Base-by-base conservation (phyloP, 30 jellyfish, hydroid and myxozoan genomes). In the Aurelia sp. region DNA sequence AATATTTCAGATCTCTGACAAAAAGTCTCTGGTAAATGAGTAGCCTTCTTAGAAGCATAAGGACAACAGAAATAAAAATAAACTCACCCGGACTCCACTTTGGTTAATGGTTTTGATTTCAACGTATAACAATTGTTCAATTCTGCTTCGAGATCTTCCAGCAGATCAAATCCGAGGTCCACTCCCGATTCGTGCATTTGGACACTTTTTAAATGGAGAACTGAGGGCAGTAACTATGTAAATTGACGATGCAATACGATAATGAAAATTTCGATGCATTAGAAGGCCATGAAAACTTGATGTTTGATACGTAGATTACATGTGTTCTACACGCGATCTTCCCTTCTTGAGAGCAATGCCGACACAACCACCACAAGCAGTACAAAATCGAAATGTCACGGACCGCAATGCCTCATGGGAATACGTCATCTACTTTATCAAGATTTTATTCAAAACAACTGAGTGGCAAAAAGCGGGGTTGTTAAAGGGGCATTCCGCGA, bases 181-280 rank as follows among this genome's bases (percentile, higher is more conserved):
- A 87, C 90, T 61, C 96, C 96, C 90, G 96, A 87, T 66, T 87
- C 96, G 89, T 74, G 90, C 96, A 87, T 87, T 71, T 74, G 96
- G 89, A 69, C 81, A 78, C 93, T 62, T 84, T 41, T 10, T 44
- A 48, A 84, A 84, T 33, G 75, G 13, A 10, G 62, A 71, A 71
- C 22, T 53, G 47, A 58, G 2, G 22, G 71, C 20, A 71, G 48
- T 27, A 52, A 31, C 85, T 64, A 58, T 66, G 17, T 55, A 51
- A 61, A 48, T 63, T n/a, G 66, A 30, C 60, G 40, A 16, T 9
- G 52, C 78, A 21, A 20, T 16, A 13, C 61, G 60, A 70, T 8
- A 8, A 19, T 50, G 18, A 50, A 58, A 37, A 15, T 65, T 72
- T 62, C 48, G 68, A 68, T 70, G 76, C 91, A 69, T 68, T 19